Evolutionary conservation across 2,113 vertebrate species (phyloP).

Genomic region (Lagopus leucura): DNA sequence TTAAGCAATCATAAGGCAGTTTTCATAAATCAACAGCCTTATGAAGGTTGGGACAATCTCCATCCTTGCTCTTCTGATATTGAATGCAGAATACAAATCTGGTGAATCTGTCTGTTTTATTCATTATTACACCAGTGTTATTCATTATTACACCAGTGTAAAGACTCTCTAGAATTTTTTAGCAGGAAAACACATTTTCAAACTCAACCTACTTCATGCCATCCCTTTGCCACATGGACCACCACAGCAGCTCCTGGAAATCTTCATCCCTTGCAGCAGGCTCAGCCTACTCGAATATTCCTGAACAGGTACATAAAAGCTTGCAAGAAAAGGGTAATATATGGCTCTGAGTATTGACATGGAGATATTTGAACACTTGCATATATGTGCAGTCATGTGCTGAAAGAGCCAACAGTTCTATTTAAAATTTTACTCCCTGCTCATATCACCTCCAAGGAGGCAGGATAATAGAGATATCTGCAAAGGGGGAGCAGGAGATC

Average conservation of each 20-base stretch:
- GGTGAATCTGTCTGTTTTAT: neutral
- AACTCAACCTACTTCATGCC: neutral
- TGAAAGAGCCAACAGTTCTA: neutral
- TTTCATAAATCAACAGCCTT: neutral
- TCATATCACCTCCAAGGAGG: neutral
- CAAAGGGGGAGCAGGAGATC: constrained; percentile 1
- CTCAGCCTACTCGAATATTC: neutral
- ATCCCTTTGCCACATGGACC: neutral
- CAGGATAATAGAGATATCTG: constrained; percentile 49
- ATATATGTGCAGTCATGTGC: neutral
- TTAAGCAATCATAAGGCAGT: neutral
- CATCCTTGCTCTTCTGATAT: neutral
- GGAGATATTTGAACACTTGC: neutral
- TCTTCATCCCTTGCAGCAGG: neutral
- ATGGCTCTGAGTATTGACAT: neutral
- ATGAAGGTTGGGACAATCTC: neutral
- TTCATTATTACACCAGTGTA: neutral
- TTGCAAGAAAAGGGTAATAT: neutral
- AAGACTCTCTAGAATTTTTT: neutral
- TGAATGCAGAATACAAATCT: neutral
- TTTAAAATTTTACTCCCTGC: neutral
- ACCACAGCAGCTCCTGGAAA: neutral
- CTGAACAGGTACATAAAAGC: fast-evolving
- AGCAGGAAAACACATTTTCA: neutral
- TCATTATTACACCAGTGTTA: neutral